Evolutionary conservation across 2,797 vertebrate genomes (phyloP), one percentile per base, ranked within the genome.

Genomic region (Erithacus rubecula): DNA sequence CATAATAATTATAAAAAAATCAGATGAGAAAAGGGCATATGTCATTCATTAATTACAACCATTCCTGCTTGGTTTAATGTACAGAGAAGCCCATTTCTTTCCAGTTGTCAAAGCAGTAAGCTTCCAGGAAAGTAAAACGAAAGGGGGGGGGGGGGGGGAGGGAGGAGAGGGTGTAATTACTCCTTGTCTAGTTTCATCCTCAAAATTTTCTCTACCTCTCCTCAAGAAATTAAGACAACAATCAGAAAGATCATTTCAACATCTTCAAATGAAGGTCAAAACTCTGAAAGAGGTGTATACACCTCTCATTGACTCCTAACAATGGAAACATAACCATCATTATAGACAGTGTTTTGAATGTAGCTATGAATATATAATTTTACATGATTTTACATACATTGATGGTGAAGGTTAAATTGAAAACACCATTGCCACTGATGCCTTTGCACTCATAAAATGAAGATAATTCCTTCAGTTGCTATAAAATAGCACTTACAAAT

Each of bases 61-160:
- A 56, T 56, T 78, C 62, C 78, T 64, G 13, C 4, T 71, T 81
- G 20, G 36, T 27, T 77, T 29, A 52, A 32, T 47, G 7, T 47
- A 41, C 5, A 62, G 30, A 76, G 17, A 94, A 91, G 11, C 4
- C 24, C 6, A 26, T n/a, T 79, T 62, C 10, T 79, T 89, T 59
- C 16, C 32, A 83, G 32, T 9, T 56, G 39, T 68, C 21, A 55
- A 82, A 90, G 16, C 5, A 5, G 3, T 20, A 43, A 81, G 53
- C 5, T 32, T 29, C 46, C 43, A 72, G 37, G 13, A 90, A 24
- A 1, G 3, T 17, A 44, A 65, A 79, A 47, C 0, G 0, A 49
- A 30, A 32, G 6, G 5, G 1, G 9, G 1, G 2, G 5, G 18
- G 6, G 8, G 5, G 14, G 12, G 6, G 11, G 43, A 49, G 44